Percentiles rank a stretch among this genome's conserved stretches.
phyloP scores from a whole-genome alignment of 2,797 vertebrate species.

The Fistularia commersonii region DNA sequence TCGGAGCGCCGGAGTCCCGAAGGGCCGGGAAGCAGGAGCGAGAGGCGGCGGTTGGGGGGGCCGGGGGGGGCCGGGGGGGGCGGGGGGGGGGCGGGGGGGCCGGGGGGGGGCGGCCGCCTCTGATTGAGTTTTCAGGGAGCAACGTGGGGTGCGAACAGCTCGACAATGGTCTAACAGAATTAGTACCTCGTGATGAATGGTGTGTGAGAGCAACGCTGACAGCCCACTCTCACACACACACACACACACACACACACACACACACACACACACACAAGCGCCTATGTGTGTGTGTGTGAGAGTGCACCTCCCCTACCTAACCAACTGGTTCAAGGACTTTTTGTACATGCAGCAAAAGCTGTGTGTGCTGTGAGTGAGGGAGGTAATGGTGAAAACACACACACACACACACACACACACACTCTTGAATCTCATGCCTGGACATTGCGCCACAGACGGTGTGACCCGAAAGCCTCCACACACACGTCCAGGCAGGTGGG shows the following conservation, averaged over 20 bases:
- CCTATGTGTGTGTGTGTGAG: conserved; percentile 9
- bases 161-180: conserved; percentile 98
- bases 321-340: conserved; percentile 83
- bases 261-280: too few relatives aligned
- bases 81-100: too few relatives aligned
- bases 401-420: too few relatives aligned
- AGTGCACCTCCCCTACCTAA: conserved; percentile 35
- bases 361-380: conserved; percentile 19
- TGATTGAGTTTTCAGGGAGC: conserved; percentile 96
- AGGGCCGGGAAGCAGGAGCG: conserved; percentile 51
- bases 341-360: conserved; percentile 54
- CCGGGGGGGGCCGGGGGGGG: too few relatives aligned
- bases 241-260: too few relatives aligned
- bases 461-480: too few relatives aligned
- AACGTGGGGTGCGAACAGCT: conserved; percentile 91
- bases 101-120: conserved; percentile 90
- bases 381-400: conserved; percentile 24
- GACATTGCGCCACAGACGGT: too few relatives aligned
- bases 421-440: too few relatives aligned
- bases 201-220: conserved; percentile 93
- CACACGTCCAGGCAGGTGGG: too few relatives aligned
- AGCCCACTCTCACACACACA: conserved; percentile 90
- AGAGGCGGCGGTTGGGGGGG: too few relatives aligned
- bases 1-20: conserved; percentile 49
- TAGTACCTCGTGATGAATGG: conserved; percentile 98